These are phyloP conservation scores for Carassius carassius DNA, from an alignment of 2,113 vertebrate genomes.

Conservation along the genomic window DNA sequence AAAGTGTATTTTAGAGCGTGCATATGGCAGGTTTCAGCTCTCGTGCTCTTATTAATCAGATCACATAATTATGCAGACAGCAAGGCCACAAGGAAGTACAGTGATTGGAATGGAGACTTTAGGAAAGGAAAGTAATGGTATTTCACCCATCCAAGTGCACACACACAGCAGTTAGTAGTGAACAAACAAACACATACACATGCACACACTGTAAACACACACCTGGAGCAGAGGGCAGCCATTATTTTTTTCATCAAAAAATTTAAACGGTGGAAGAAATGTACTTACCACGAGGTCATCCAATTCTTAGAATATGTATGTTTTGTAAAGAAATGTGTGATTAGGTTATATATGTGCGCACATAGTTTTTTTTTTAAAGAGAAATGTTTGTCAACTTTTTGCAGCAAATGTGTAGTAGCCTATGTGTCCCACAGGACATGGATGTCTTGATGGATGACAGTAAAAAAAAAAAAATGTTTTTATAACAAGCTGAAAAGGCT, in stretches of 20 bases:
- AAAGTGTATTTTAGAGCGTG: slow-evolving; percentile 35
- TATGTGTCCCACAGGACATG: background rate
- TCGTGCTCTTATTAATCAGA: slow-evolving; percentile 22
- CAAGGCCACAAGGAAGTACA: background rate
- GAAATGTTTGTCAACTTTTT: background rate
- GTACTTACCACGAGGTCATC: no score
- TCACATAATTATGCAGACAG: slow-evolving; percentile 16
- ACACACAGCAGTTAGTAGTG: no score
- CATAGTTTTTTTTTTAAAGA: background rate
- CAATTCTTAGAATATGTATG: background rate
- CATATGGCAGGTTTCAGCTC: slow-evolving; percentile 40
- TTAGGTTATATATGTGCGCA: background rate
- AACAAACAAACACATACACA: no score
- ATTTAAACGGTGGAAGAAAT: no score
- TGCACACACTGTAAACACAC: no score
- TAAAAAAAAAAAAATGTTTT: background rate
- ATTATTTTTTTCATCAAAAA: no score
- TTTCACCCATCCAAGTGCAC: no score
- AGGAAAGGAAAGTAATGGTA: no score
- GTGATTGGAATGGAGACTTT: background rate
- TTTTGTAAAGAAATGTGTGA: background rate
- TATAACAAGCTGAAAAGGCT: slow-evolving; percentile 21
- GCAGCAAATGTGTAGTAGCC: background rate
- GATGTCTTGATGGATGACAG: background rate
- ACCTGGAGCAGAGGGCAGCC: no score